These are phyloP conservation scores for Metopolophium dirhodum DNA, from an alignment of 1,140 invertebrate species.

Conservation along the genomic window DNA sequence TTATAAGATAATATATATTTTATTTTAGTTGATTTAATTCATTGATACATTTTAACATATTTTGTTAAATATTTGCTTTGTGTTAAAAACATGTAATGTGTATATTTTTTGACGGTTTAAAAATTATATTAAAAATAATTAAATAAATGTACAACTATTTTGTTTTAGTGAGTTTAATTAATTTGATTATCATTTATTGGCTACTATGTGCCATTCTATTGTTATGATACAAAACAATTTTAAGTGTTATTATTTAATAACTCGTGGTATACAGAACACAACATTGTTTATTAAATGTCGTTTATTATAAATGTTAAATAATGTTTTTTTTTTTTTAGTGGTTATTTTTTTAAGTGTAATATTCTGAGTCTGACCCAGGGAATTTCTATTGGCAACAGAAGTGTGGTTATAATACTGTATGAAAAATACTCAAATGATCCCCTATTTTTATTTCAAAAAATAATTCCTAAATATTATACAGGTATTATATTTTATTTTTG, in stretches of 20 bases:
- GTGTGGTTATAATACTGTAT: neutral
- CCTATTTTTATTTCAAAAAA: slow-evolving; percentile 32
- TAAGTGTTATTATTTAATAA: slow-evolving; percentile 9
- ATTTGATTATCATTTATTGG: neutral
- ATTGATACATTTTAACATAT: neutral
- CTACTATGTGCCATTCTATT: slow-evolving; percentile 19
- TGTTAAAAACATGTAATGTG: neutral
- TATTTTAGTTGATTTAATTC: neutral
- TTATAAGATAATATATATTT: neutral
- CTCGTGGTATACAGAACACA: slow-evolving; percentile 21
- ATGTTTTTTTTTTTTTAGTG: slow-evolving; percentile 35
- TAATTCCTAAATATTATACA: neutral
- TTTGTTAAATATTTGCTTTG: slow-evolving; percentile 14
- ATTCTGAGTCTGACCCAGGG: slow-evolving; percentile 50
- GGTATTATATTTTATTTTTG: slow-evolving; percentile 45
- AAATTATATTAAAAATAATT: neutral
- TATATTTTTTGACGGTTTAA: neutral
- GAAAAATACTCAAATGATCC: neutral
- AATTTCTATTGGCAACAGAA: slow-evolving; percentile 46
- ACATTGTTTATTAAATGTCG: neutral
- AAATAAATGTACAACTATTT: slow-evolving; percentile 2
- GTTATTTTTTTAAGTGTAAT: slow-evolving; percentile 45
- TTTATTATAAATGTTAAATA: slow-evolving; percentile 18
- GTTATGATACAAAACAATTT: slow-evolving; percentile 7
- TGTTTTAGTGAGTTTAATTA: slow-evolving; percentile 18